Evolutionary conservation across 2,113 vertebrate genomes (phyloP).

Genomic region (Gymnorhina tibicen): DNA sequence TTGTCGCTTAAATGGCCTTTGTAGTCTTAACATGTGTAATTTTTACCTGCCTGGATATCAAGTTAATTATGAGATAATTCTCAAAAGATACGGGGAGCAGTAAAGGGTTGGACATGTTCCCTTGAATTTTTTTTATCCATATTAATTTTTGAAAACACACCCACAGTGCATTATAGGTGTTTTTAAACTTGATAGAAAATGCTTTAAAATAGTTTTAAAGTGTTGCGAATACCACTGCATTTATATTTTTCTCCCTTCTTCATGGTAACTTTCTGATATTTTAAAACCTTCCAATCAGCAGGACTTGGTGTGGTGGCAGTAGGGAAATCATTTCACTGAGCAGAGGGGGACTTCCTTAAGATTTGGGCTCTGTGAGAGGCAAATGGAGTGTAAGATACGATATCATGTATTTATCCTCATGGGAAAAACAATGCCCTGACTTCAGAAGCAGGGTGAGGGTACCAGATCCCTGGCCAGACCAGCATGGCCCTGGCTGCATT

Average conservation of each 20-base stretch:
- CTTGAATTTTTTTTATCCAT: background rate
- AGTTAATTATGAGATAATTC: background rate
- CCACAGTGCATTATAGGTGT: background rate
- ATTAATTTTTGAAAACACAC: background rate
- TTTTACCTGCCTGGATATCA: background rate
- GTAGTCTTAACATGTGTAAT: background rate
- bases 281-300: background rate
- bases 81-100: background rate
- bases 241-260: background rate
- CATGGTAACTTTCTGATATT: background rate
- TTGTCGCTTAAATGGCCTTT: background rate
- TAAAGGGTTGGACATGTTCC: background rate
- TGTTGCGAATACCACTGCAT: rapidly evolving
- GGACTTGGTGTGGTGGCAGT: background rate
- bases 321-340: background rate
- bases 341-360: background rate
- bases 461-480: background rate
- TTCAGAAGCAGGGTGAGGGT: background rate
- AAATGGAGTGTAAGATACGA: rapidly evolving
- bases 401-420: background rate
- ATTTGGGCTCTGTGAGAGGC: background rate
- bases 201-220: background rate
- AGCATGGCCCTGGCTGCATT: background rate
- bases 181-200: background rate
- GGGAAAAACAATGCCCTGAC: no score